A percentile compares a stretch with the other conserved stretches of the same genome.
These are phyloP conservation scores for Caerostris darwini DNA, from an alignment of 1,140 invertebrate species.

Conservation along the genomic window DNA sequence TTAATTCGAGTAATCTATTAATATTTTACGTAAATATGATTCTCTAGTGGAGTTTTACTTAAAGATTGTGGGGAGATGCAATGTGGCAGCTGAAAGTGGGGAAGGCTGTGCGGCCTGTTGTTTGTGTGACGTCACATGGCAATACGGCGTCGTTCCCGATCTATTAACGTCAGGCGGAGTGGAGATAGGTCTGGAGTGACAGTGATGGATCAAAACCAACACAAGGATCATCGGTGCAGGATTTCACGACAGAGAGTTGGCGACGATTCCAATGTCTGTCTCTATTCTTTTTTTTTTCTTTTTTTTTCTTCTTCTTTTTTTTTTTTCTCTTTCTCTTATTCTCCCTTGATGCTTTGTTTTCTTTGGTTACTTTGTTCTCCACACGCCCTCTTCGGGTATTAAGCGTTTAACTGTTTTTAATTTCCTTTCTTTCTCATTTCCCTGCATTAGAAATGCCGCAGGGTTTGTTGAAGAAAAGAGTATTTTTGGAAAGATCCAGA, in stretches of 20 bases:
- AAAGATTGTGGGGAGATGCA: background rate
- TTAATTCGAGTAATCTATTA: too few relatives aligned
- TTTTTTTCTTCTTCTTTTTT: background rate
- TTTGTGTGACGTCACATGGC: slow-evolving; percentile 15
- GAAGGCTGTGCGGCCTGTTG: slow-evolving; percentile 8
- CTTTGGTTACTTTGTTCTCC: slow-evolving; percentile 34
- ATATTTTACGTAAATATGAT: too few relatives aligned
- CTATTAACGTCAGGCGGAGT: slow-evolving; percentile 70
- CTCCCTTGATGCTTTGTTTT: slow-evolving; percentile 21
- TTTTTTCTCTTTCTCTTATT: background rate
- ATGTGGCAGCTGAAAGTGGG: background rate
- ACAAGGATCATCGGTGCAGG: slow-evolving; percentile 51
- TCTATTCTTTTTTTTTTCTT: background rate
- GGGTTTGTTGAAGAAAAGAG: background rate
- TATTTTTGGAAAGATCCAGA: slow-evolving; percentile 27
- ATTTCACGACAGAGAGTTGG: slow-evolving; percentile 56
- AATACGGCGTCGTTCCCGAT: slow-evolving; percentile 55
- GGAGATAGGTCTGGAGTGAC: slow-evolving; percentile 70
- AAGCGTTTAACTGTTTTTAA: slow-evolving; percentile 73
- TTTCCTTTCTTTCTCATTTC: slow-evolving; percentile 34
- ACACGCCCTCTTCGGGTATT: background rate
- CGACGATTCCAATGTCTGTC: slow-evolving; percentile 60
- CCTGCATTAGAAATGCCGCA: background rate
- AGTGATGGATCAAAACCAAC: slow-evolving; percentile 72
- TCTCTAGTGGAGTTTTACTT: too few relatives aligned